Percentiles rank a stretch among this genome's conserved stretches.
phyloP scores from a whole-genome alignment of 2,797 vertebrate genomes.

The Pteronotus mesoamericanus region DNA sequence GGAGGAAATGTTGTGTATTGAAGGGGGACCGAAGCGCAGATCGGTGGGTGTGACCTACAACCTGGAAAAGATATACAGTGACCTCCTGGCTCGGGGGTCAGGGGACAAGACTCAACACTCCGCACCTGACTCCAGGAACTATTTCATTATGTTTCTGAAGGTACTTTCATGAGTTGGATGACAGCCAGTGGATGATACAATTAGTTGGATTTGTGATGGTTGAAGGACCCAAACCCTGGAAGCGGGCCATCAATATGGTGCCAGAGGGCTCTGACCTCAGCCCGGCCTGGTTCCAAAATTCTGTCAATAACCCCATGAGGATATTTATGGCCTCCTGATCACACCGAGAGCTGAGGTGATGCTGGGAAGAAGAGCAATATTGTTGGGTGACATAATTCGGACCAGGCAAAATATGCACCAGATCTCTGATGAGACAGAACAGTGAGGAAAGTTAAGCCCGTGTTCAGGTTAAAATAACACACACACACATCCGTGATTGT shows the following conservation, averaged over 20 bases:
- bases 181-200: constrained; percentile 11
- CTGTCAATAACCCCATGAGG: constrained; percentile 36
- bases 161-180: neutral
- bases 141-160: neutral
- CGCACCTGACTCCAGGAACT: neutral
- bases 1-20: neutral
- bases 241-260: neutral
- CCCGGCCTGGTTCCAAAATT: constrained; percentile 27
- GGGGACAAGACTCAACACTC: neutral
- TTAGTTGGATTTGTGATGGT: neutral
- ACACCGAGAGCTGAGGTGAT: neutral
- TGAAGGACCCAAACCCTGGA: neutral
- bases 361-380: neutral
- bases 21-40: neutral
- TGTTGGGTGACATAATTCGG: neutral
- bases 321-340: neutral
- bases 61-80: neutral
- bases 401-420: neutral
- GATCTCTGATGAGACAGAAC: neutral
- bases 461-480: neutral
- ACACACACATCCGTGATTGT: neutral
- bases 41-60: neutral
- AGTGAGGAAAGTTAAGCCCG: neutral
- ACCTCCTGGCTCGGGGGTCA: neutral
- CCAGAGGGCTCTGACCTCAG: constrained; percentile 38